Evolutionary conservation across 2,797 vertebrate genomes (phyloP), one percentile per base, ranked within the genome.

Genomic region (Oreochromis mossambicus): DNA sequence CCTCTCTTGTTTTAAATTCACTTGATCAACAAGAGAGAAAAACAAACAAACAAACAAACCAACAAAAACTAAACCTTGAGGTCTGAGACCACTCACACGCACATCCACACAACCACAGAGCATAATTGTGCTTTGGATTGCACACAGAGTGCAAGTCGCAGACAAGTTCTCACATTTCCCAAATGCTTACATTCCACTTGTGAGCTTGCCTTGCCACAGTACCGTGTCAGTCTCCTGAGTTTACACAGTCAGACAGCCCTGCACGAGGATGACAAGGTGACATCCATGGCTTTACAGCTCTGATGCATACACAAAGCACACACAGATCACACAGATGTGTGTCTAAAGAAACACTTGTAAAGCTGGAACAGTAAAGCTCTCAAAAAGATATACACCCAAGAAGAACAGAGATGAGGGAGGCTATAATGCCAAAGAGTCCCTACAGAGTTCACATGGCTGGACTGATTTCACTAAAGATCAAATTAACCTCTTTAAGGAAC

Each of bases 151-250:
- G 84, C 85, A 82, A 84, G 91, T 89, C 63, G 12, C 85, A 91
- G 92, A 90, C 92, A 94, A 91, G 93, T 94, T 95, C 93, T 95
- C 95, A 95, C 91, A 92, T 95, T 95, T 95, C 95, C 90, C 86
- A 82, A 91, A 92, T 92, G 93, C 93, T 95, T 94, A 93, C 94
- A 94, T 95, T 96, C 94, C 95, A 88, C 93, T 92, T 90, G 90
- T 86, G 81, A 75, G 83, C 86, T 91, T n/a, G 50, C 85, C 81
- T 85, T 89, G 80, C 90, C 75, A 66, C 58, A 43, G 88, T 84
- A 88, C 88, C 81, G 63, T 86, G 88, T 92, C 91, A 90, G 90
- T 86, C 90, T 93, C 83, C 80, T 83, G 80, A 92, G 93, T 95
- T 93, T 95, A 95, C 91, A 95, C 81, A 90, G 88, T 63, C 85